Base-by-base conservation (phyloP, 2,113 vertebrate genomes). In the Boulengeromyrus knoepffleri region DNA sequence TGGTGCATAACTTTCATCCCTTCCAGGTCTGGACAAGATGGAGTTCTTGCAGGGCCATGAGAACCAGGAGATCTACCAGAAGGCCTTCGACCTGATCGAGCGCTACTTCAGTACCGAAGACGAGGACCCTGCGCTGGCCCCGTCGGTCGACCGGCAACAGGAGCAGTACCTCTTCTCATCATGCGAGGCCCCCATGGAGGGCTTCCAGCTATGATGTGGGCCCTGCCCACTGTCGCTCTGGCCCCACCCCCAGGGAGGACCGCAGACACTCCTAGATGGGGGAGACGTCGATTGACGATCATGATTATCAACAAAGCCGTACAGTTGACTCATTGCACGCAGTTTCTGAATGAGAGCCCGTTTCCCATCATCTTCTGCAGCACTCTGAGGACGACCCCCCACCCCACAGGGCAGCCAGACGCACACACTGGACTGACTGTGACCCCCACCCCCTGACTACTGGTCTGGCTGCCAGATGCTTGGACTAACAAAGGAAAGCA, bases 61-160 rank as follows among this genome's bases (percentile, higher is more conserved):
- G 95, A 99, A 99, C 95, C 98, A 99, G 95, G 98, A 99, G 93
- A 99, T 99, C 94, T 99, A 99, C 93, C 98, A 99, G 95, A 99
- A 99, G 93, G 98, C 98, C 50, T 99, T 99, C 90, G 98, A 99
- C 93, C 95, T 99, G 93, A 99, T 99, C 46, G 98, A 99, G 96
- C 98, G 97, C 95, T 99, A 99, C 94, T 99, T 99, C 91, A 98
- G 96, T 94, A 97, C 97, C 0, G 98, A 99, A 88, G 98, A 99
- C 42, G 98, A 99, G 92, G 98, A 99, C 92, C 97, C 97, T 84
- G 96, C 97, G 90, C 96, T 99, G 92, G 97, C 97, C 31, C 98
- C 98, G 0, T 97, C 98, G 58, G 98, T 99, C n/a, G 98, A 99
- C 92, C 93, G 99, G 93, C 97, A 94, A 95, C 98, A 99, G 96